Evolutionary conservation across 2,797 vertebrate genomes (phyloP).

Genomic region (Poeciliopsis paucimaculata): DNA sequence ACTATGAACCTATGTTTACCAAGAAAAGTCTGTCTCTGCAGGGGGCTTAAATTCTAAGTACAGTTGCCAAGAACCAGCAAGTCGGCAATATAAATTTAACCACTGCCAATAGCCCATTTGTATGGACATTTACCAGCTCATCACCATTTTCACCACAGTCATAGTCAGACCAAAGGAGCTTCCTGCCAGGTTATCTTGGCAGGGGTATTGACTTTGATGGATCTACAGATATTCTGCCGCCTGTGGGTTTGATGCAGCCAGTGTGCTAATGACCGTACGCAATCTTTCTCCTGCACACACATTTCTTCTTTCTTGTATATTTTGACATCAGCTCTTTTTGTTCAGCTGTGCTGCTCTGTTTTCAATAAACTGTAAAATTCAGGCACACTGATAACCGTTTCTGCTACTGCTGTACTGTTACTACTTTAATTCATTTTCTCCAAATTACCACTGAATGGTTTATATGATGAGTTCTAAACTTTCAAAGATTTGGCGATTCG

Average conservation of each 20-base stretch:
- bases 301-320: constrained; percentile 11
- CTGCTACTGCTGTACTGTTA: constrained; percentile 9
- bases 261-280: constrained; percentile 38
- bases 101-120: constrained; percentile 15
- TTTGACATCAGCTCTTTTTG: constrained; percentile 30
- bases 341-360: constrained; percentile 4
- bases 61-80: constrained; percentile 31
- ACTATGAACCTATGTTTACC: neutral
- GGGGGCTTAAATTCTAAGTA: constrained; percentile 18
- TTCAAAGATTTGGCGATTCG: constrained; percentile 16
- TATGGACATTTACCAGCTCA: constrained; percentile 14
- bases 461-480: constrained; percentile 17
- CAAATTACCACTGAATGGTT: neutral
- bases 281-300: constrained; percentile 23
- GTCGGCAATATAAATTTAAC: constrained; percentile 10
- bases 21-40: neutral
- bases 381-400: constrained; percentile 14
- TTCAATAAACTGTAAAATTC: neutral
- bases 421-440: constrained; percentile 18
- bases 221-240: constrained; percentile 40
- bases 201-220: constrained; percentile 43
- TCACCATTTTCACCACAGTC: constrained; percentile 11
- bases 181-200: constrained; percentile 31
- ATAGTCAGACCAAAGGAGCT: constrained; percentile 40
- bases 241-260: constrained; percentile 41